Percentiles rank a stretch among this genome's conserved stretches.
These are phyloP conservation scores for Danaus chrysippus DNA, from an alignment of 2,888 invertebrate genomes.

Conservation along the genomic window DNA sequence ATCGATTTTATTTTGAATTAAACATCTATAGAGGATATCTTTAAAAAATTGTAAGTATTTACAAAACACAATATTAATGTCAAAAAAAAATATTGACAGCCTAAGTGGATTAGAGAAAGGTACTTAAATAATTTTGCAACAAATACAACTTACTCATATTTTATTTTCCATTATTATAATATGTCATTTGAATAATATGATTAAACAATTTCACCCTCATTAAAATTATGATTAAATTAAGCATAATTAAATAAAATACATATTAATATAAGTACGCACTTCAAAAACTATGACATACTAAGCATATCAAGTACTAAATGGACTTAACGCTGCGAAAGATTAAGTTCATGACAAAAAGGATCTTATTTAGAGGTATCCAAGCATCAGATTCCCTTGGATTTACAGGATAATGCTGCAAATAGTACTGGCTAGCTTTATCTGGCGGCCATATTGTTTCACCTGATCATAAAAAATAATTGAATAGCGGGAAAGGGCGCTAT, in stretches of 20 bases:
- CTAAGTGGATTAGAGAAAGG: no score
- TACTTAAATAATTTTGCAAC: no score
- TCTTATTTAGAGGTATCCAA: constrained; percentile 1
- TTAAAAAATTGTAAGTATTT: no score
- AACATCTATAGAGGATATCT: no score
- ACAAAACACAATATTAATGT: no score
- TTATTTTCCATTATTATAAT: no score
- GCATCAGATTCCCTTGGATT: constrained; percentile 7
- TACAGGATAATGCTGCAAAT: constrained; percentile 12
- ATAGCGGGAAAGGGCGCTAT: constrained; percentile 50
- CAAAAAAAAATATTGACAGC: no score
- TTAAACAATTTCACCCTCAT: background rate
- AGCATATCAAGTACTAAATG: constrained; percentile 3
- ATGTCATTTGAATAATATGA: no score
- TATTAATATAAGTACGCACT: constrained; percentile 1
- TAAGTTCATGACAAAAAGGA: background rate
- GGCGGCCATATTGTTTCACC: constrained; percentile 61
- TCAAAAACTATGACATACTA: constrained; percentile 2
- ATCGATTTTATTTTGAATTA: no score
- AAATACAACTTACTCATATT: no score
- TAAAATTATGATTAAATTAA: background rate
- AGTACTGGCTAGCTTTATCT: constrained; percentile 48
- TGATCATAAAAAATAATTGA: constrained; percentile 76
- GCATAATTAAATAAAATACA: background rate
- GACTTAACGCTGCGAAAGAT: background rate